A percentile compares a stretch with the other conserved stretches of the same genome.
Conservation (phyloP, 1,140 invertebrate genomes). For the Diorhabda elongata region DNA sequence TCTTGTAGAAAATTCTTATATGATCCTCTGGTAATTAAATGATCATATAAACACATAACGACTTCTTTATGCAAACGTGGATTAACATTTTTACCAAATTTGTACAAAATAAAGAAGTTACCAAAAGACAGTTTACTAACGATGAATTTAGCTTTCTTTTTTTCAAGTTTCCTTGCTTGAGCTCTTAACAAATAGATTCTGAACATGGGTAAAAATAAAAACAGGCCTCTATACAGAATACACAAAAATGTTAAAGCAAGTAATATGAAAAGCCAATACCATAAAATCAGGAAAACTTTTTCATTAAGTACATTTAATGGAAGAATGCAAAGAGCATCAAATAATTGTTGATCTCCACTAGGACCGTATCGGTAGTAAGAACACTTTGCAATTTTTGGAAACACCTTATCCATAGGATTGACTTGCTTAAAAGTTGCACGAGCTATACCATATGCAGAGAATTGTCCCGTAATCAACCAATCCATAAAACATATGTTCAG, state of each 20-base stretch:
- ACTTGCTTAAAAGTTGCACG: conserved; percentile 49
- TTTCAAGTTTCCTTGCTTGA: conserved; percentile 50
- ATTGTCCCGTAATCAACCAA: conserved; percentile 69
- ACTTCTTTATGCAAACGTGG: conserved; percentile 57
- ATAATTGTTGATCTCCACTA: conserved; percentile 56
- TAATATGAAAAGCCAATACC: conserved; percentile 76
- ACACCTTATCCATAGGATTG: conserved; percentile 59
- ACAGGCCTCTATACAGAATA: conserved; percentile 57
- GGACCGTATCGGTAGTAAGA: conserved; percentile 61
- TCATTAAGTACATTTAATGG: conserved; percentile 76
- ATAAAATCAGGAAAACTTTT: conserved; percentile 74
- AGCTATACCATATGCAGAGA: conserved; percentile 64
- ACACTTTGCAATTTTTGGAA: conserved; percentile 80
- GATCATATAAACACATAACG: conserved; percentile 29
- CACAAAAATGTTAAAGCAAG: conserved; percentile 58
- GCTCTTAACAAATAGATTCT: conserved; percentile 56
- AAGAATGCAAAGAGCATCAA: conserved; percentile 68
- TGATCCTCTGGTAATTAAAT: not conserved
- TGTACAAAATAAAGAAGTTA: conserved; percentile 67
- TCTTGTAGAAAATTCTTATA: conserved; percentile 8
- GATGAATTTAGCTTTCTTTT: conserved; percentile 51
- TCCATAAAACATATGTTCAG: conserved; percentile 59
- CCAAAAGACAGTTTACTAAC: conserved; percentile 55
- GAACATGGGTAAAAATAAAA: conserved; percentile 50
- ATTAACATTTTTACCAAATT: conserved; percentile 65